phyloP scores from a whole-genome alignment of 1,140 invertebrate species.

The Lepidurus packardi region DNA sequence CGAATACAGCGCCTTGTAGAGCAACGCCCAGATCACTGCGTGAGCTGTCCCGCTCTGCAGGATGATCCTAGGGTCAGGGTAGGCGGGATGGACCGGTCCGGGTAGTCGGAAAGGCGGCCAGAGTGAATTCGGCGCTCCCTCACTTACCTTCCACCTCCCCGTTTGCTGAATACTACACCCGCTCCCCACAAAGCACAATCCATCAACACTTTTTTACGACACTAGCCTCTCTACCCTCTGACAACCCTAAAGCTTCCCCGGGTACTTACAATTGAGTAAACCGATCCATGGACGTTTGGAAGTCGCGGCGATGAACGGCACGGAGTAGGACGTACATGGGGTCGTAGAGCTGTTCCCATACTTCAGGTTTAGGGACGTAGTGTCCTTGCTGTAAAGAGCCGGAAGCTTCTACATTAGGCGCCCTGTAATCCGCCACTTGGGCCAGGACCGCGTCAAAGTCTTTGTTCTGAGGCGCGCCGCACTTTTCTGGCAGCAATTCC shows the following conservation, averaged over 20 bases:
- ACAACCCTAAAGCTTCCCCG: not conserved
- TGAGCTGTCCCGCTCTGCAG: slow-evolving; percentile 73
- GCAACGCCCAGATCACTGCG: slow-evolving; percentile 71
- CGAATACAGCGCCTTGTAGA: slow-evolving; percentile 70
- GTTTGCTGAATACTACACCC: slow-evolving; percentile 54
- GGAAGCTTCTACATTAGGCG: slow-evolving; percentile 68
- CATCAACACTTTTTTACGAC: slow-evolving; percentile 27
- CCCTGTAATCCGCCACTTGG: slow-evolving; percentile 69
- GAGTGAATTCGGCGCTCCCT: slow-evolving; percentile 47
- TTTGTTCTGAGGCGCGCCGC: slow-evolving; percentile 78
- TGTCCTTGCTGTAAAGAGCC: slow-evolving; percentile 88
- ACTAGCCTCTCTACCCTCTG: not conserved
- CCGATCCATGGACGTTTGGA: slow-evolving; percentile 88
- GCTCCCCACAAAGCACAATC: slow-evolving; percentile 10
- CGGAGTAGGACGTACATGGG: slow-evolving; percentile 84
- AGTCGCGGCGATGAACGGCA: slow-evolving; percentile 85
- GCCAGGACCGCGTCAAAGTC: slow-evolving; percentile 81
- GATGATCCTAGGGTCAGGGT: slow-evolving; percentile 64
- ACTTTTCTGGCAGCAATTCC: slow-evolving; percentile 91
- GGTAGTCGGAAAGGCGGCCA: slow-evolving; percentile 81
- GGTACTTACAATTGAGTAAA: slow-evolving; percentile 65
- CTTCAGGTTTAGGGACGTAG: slow-evolving; percentile 78
- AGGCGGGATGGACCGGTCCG: slow-evolving; percentile 55
- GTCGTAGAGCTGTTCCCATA: slow-evolving; percentile 91
- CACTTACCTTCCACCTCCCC: slow-evolving; percentile 58